Evolutionary conservation across 1,140 invertebrate species (phyloP).

Genomic region (Drosophila littoralis): DNA sequence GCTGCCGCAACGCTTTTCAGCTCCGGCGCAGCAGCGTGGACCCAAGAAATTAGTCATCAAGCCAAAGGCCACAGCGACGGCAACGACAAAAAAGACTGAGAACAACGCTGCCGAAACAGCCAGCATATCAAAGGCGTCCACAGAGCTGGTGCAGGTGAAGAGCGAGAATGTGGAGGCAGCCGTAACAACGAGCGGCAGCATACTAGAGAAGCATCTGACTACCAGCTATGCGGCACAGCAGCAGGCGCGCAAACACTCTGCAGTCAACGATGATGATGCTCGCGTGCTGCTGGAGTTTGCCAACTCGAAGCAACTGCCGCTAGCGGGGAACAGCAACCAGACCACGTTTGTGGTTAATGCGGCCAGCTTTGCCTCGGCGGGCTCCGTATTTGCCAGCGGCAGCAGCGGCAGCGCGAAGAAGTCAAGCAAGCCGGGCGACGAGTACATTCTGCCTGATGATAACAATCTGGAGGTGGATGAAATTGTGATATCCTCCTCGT

Average conservation of each 20-base stretch:
- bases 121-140: slow-evolving; percentile 59
- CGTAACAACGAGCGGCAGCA: slow-evolving; percentile 49
- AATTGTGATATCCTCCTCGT: slow-evolving; percentile 80
- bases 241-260: slow-evolving; percentile 58
- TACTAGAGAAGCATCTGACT: slow-evolving; percentile 75
- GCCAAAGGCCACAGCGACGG: slow-evolving; percentile 67
- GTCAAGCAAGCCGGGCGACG: slow-evolving; percentile 52
- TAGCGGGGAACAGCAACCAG: slow-evolving; percentile 35
- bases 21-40: slow-evolving; percentile 63
- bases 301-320: slow-evolving; percentile 68
- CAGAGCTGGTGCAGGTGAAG: slow-evolving; percentile 66
- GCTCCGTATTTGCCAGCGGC: slow-evolving; percentile 71
- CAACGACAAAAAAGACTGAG: slow-evolving; percentile 70
- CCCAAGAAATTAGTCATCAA: slow-evolving; percentile 83
- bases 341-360: slow-evolving; percentile 73
- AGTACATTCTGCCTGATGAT: slow-evolving; percentile 74
- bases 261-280: slow-evolving; percentile 71
- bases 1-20: slow-evolving; percentile 52
- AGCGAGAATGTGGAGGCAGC: slow-evolving; percentile 52
- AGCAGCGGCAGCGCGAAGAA: slow-evolving; percentile 17
- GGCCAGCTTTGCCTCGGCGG: slow-evolving; percentile 70
- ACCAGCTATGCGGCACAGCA: slow-evolving; percentile 36
- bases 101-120: slow-evolving; percentile 36
- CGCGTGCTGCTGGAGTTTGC: slow-evolving; percentile 77
- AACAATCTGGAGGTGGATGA: slow-evolving; percentile 71